Base-by-base conservation (phyloP, 1,140 invertebrate genomes). In the Harpegnathos saltator region DNA sequence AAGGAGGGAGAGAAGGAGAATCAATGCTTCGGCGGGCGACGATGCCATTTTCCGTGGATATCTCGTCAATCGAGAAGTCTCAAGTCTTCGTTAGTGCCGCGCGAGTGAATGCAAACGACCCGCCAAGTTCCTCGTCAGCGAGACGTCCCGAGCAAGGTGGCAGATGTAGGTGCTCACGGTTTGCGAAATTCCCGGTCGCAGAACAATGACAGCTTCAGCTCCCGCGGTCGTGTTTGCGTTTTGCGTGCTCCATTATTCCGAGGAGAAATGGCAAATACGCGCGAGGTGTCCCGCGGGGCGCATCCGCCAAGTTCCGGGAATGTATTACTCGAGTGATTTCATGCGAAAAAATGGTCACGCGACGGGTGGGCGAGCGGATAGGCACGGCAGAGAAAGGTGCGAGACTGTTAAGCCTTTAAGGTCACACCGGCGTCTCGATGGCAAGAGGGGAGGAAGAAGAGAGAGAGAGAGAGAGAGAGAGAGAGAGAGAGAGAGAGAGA, bases 241-340 rank as follows among this genome's bases (percentile, higher is more conserved):
- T 77, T 56, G 74, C 74, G 74, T 77, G 74, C 48, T 77, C 19
- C 33, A 24, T 77, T 65, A 77, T 77, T 66, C 74, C 11, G 26
- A 5, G 52, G 48, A 56, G 61, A 56, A 66, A n/a, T 33, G 38
- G 24, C 22, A 44, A 63, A 63, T 14, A 52, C 19, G n/a, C n/a
- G n/a, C n/a, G 33, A 52, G n/a, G 15, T 56, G 19, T 66, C 74
- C 19, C 74, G 61, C 24, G 74, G 48, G 19, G 54, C 14, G 26
- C 26, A 26, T 74, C 24, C 22, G 38, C 14, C 44, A 29, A 7
- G 11, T 62, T 66, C 62, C 9, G n/a, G 26, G 61, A 77, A 77
- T 3, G 19, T 33, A 63, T 75, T 77, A 77, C 50, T 44, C 74
- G 19, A 66, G 3, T 12, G 5, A 56, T 77, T 66, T 63, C 66